A percentile compares a stretch with the other conserved stretches of the same genome.
Evolutionary conservation across 2,797 vertebrate species (phyloP).

Genomic region (Scyliorhinus canicula): DNA sequence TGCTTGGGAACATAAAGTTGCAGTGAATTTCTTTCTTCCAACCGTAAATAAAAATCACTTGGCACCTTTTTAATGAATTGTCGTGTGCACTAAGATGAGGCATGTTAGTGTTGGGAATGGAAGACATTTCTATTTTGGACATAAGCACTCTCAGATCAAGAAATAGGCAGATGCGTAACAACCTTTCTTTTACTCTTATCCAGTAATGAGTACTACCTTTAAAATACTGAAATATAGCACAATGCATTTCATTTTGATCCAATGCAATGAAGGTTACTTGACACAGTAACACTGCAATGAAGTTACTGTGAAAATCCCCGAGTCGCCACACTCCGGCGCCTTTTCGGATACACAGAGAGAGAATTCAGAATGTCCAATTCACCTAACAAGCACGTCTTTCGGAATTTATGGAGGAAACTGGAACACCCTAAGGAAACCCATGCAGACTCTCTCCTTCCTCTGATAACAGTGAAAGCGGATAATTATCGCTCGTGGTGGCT

Average conservation of each 20-base stretch:
- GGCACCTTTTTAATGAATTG: background rate
- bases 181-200: background rate
- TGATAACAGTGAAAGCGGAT: too few relatives aligned
- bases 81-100: background rate
- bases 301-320: too few relatives aligned
- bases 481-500: too few relatives aligned
- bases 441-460: too few relatives aligned
- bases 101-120: background rate
- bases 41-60: background rate
- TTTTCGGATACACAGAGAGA: too few relatives aligned
- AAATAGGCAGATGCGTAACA: background rate
- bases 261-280: background rate
- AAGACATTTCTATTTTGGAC: slow-evolving; percentile 15
- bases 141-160: background rate
- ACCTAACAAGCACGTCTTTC: too few relatives aligned
- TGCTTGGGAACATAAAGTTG: background rate
- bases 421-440: too few relatives aligned
- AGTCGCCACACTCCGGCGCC: too few relatives aligned
- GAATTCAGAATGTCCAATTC: too few relatives aligned
- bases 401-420: too few relatives aligned
- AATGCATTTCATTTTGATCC: background rate
- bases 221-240: background rate
- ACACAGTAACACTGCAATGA: too few relatives aligned
- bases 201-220: background rate
- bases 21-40: background rate